Conservation (phyloP, 2,797 vertebrate species). For the Muraenolepis orangiensis region DNA sequence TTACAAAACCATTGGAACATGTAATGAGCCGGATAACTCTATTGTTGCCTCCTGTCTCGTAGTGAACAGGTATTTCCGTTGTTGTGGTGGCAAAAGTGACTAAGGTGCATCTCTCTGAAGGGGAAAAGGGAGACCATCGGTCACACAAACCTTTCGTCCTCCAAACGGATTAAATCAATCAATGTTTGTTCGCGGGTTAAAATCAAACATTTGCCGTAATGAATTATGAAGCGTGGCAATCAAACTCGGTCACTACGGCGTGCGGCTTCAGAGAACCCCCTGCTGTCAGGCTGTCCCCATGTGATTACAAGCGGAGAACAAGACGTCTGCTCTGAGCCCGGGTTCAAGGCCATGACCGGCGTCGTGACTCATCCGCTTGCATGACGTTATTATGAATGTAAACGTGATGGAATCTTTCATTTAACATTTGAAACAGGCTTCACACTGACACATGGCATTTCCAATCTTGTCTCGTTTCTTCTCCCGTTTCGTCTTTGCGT, state of each 20-base stretch:
- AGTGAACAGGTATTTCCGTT: not conserved
- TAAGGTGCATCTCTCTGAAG: not conserved
- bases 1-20: not conserved
- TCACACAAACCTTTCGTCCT: not conserved
- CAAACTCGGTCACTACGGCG: not conserved
- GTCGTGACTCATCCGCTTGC: not conserved
- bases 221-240: not conserved
- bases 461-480: not conserved
- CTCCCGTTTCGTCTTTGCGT: no score
- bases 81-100: not conserved
- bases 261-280: not conserved
- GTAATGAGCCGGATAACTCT: not conserved
- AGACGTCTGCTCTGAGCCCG: not conserved
- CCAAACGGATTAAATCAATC: not conserved
- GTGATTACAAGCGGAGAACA: not conserved
- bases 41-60: not conserved
- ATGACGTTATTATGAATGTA: not conserved
- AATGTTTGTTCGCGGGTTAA: not conserved
- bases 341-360: not conserved
- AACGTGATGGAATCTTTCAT: not conserved
- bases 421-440: not conserved
- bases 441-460: not conserved
- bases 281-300: not conserved
- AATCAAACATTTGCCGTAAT: not conserved
- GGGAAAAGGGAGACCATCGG: not conserved